Percentiles rank a stretch among this genome's conserved stretches.
These are phyloP conservation scores for Mnemiopsis leidyi DNA, from an alignment of 37 sponge, comb jelly and placozoan species.

Conservation along the genomic window DNA sequence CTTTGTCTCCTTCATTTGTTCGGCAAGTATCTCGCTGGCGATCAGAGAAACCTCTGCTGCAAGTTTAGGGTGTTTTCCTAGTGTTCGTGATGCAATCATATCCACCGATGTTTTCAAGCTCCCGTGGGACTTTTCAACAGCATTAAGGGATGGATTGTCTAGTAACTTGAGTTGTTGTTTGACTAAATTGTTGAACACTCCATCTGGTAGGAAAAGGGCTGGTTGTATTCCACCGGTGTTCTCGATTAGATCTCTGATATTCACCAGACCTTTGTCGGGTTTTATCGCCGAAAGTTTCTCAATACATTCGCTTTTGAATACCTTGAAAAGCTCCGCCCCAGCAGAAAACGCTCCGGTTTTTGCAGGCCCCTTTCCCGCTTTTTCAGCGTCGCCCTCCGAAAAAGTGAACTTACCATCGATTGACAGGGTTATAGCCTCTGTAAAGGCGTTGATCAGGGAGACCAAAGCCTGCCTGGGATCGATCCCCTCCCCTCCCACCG, in stretches of 20 bases:
- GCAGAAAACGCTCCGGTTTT: constrained; percentile 68
- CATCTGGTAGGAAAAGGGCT: constrained; percentile 94
- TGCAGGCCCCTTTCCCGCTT: neutral
- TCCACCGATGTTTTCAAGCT: constrained; percentile 82
- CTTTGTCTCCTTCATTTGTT: constrained; percentile 77
- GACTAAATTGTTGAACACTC: constrained; percentile 92
- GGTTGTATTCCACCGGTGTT: constrained; percentile 86
- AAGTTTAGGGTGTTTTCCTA: constrained; percentile 77
- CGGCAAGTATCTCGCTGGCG: constrained; percentile 58
- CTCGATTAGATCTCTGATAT: constrained; percentile 82
- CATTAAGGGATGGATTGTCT: constrained; percentile 81
- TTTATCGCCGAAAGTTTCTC: constrained; percentile 65
- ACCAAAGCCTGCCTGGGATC: constrained; percentile 82
- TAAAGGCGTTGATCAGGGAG: constrained; percentile 78
- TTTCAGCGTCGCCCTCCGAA: constrained; percentile 43
- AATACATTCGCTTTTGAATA: constrained; percentile 73
- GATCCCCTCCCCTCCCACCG: constrained; percentile 76
- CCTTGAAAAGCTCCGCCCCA: constrained; percentile 88
- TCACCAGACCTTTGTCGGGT: constrained; percentile 73
- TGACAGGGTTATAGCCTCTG: constrained; percentile 47
- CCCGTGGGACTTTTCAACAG: constrained; percentile 90
- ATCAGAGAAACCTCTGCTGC: constrained; percentile 77
- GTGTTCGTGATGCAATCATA: neutral
- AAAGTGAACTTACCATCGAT: constrained; percentile 69
- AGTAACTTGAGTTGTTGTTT: constrained; percentile 86